Evolutionary conservation across 2,888 invertebrate genomes (phyloP), one percentile per base, ranked within the genome.

Genomic region (Sminthurides aquaticus): DNA sequence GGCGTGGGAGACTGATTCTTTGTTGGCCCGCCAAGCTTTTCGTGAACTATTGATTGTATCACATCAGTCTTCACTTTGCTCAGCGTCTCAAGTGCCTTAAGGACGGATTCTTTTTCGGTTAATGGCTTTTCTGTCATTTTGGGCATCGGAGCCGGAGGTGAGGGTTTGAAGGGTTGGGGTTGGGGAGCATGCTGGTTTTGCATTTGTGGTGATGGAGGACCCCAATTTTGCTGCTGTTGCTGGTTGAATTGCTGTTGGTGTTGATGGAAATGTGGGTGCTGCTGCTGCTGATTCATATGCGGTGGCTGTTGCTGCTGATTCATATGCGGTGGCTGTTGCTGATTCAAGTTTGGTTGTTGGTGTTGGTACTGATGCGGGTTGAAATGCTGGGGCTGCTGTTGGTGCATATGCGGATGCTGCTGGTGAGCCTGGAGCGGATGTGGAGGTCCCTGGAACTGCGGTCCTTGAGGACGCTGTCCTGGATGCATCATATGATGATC

Each of bases 11-110:
- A 20, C 3, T 57, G 43, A 22, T 55, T 55, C 1, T 56, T 25
- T 1, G 8, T 3, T 49, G 43, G 43, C 3, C 57, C 64, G 11
- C 68, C 68, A 24, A 63, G 61, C 54, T 68, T 62, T 25, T 68
- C 68, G 29, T 54, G 54, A 15, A 68, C 72, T 1, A 74, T 55
- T 1, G 70, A 69, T 48, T 73, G 69, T 24, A 73, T 70, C 11
- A 69, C 64, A 52, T 73, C 69, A 28, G 64, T 64, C 24, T 72
- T 71, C 1, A 70, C 71, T 26, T 67, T 72, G 54, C 70, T 71
- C 27, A 73, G 34, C 1, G 71, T 70, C 49, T 71, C 69, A 26
- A 73, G 57, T 1, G 73, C 73, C 54, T 71, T 62, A 5, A 71
- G 59, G 1, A 73, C 55, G 56, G 69, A 67, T 28, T 67, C 65